phyloP scores from a whole-genome alignment of 2,888 invertebrate species.

The Cryptocephalus moraei region DNA sequence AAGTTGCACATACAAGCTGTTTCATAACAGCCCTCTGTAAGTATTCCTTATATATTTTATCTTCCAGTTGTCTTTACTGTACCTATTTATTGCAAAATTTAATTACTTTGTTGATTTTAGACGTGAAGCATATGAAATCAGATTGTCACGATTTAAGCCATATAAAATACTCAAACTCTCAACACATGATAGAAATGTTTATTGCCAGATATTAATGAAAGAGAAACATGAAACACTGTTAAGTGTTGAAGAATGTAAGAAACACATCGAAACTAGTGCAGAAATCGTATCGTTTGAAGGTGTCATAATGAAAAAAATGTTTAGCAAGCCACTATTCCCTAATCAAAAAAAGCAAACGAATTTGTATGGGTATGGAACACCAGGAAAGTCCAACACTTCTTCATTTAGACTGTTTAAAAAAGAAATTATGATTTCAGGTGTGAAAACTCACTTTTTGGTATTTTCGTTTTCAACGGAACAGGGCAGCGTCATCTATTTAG shows the following conservation, averaged over 20 bases:
- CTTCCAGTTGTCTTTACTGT: no score
- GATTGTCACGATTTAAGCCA: conserved; percentile 1
- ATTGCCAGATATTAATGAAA: not conserved
- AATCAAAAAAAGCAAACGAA: conserved; percentile 2
- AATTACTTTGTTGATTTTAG: conserved; percentile 4
- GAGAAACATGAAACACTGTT: conserved; percentile 2
- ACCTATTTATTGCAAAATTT: no score
- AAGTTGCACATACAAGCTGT: conserved; percentile 3
- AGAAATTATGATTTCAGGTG: no score
- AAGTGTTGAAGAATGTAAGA: conserved; percentile 6
- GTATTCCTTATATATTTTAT: not conserved
- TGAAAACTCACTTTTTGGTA: conserved; percentile 1
- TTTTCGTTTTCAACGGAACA: conserved; percentile 9
- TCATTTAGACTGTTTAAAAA: no score
- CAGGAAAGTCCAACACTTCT: conserved; percentile 5
- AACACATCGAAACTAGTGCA: conserved; percentile 3
- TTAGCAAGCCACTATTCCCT: conserved; percentile 11
- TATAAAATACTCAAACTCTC: no score
- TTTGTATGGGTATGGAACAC: conserved; percentile 15
- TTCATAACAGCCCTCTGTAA: conserved; percentile 4
- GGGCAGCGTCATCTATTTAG: conserved; percentile 5
- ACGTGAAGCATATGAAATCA: not conserved
- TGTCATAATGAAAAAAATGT: conserved; percentile 9
- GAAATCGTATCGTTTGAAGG: conserved; percentile 13
- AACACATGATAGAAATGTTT: not conserved